Percentiles rank a stretch among this genome's conserved stretches.
Evolutionary conservation across 2,888 invertebrate species (phyloP).

Genomic region (Neelides folsomi): DNA sequence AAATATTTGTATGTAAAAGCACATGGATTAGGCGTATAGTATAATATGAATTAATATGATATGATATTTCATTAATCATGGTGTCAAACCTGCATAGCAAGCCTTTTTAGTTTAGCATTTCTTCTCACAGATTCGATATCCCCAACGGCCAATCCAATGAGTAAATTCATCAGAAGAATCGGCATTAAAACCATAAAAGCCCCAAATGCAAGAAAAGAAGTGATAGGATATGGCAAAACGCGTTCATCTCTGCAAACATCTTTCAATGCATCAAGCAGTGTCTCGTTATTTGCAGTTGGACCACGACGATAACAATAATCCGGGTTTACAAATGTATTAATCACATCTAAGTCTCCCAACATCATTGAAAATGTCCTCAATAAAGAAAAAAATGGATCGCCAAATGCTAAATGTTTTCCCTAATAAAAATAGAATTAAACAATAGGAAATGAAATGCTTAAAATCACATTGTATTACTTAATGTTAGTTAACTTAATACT

Average conservation of each 20-base stretch:
- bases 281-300: not conserved
- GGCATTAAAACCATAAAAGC: constrained; percentile 5
- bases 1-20: no score
- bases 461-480: no score
- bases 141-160: constrained; percentile 2
- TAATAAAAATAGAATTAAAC: not conserved
- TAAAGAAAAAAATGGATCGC: no score
- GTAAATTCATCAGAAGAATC: constrained; percentile 5
- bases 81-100: constrained; percentile 6
- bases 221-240: constrained; percentile 4
- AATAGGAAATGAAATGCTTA: no score
- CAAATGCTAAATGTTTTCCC: no score
- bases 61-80: no score
- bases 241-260: not conserved
- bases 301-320: not conserved
- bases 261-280: not conserved
- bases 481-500: no score
- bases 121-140: not conserved
- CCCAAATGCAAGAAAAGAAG: not conserved
- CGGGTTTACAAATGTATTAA: no score
- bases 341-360: no score
- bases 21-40: no score
- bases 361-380: no score
- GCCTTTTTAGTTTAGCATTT: constrained; percentile 4
- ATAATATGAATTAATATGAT: no score